Evolutionary conservation across 2,113 vertebrate genomes (phyloP).

Genomic region (Oryzias woworae): DNA sequence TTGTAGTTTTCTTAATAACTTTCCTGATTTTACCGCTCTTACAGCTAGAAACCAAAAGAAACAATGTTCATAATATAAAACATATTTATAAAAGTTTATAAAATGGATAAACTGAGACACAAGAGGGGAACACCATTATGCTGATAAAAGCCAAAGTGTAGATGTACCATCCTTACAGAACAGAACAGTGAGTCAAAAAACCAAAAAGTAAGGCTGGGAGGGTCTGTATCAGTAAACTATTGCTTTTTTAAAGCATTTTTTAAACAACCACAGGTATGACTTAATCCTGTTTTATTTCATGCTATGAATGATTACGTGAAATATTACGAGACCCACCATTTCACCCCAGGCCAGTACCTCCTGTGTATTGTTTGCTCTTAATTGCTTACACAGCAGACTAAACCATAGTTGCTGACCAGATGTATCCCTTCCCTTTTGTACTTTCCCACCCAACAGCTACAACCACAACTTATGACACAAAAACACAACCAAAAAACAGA

Average conservation of each 20-base stretch:
- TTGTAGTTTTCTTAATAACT: constrained; percentile 5
- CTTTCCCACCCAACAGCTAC: constrained; percentile 21
- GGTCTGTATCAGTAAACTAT: no score
- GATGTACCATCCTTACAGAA: no score
- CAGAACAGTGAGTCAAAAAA: no score
- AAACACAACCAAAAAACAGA: not conserved
- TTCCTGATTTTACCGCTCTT: not conserved
- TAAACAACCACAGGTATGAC: constrained; percentile 3
- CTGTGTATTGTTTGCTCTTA: constrained; percentile 30
- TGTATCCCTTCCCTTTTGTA: constrained; percentile 26
- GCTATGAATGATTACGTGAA: constrained; percentile 10
- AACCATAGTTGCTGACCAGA: constrained; percentile 31
- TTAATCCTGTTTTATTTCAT: constrained; percentile 5
- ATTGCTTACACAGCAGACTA: constrained; percentile 28
- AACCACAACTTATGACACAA: not conserved
- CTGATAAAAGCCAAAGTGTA: no score
- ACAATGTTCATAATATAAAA: no score
- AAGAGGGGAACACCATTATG: no score
- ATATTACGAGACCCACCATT: constrained; percentile 8
- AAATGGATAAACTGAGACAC: no score
- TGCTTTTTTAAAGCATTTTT: not conserved
- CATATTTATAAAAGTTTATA: no score
- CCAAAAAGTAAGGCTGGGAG: no score
- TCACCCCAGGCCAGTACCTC: constrained; percentile 5
- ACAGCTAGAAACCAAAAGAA: not conserved